These are phyloP conservation scores for Periparus ater DNA, from an alignment of 2,797 vertebrate genomes.

Conservation along the genomic window DNA sequence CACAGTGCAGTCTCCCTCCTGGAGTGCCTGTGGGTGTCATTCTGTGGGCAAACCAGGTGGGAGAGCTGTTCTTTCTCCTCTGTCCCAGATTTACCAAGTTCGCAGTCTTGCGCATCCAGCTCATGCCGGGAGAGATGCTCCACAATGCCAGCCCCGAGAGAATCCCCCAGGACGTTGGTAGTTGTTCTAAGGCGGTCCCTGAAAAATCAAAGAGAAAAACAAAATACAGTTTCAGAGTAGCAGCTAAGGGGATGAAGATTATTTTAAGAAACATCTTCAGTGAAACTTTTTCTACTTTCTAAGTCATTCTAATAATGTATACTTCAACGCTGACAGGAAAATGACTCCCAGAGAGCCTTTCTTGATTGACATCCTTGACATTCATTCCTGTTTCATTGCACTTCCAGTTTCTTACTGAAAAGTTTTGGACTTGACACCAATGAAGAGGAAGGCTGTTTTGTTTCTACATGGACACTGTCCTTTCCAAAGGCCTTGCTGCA, in stretches of 20 bases:
- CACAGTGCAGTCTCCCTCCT: conserved; percentile 88
- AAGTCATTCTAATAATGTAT: neutral
- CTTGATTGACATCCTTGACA: neutral
- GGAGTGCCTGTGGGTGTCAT: conserved; percentile 74
- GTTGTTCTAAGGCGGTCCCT: conserved; percentile 94
- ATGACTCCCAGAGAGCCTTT: neutral
- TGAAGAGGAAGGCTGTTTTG: neutral
- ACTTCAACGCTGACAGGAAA: neutral
- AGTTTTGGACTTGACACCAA: neutral
- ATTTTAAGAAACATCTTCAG: neutral
- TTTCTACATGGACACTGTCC: neutral
- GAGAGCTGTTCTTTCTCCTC: conserved; percentile 87
- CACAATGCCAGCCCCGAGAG: conserved; percentile 90
- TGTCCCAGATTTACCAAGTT: conserved; percentile 84
- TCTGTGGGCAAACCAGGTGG: conserved; percentile 86
- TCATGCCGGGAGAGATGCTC: conserved; percentile 90
- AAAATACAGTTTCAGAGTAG: neutral
- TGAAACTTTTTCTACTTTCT: neutral
- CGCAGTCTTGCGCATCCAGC: conserved; percentile 83
- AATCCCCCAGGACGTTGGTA: conserved; percentile 95
- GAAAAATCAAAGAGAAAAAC: neutral
- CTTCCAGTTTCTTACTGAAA: neutral
- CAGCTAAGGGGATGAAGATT: neutral
- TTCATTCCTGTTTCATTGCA: neutral
- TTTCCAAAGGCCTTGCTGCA: neutral